A percentile compares a stretch with the other conserved stretches of the same genome.
phyloP scores from a whole-genome alignment of 2,113 vertebrate genomes.

The Mus pahari region DNA sequence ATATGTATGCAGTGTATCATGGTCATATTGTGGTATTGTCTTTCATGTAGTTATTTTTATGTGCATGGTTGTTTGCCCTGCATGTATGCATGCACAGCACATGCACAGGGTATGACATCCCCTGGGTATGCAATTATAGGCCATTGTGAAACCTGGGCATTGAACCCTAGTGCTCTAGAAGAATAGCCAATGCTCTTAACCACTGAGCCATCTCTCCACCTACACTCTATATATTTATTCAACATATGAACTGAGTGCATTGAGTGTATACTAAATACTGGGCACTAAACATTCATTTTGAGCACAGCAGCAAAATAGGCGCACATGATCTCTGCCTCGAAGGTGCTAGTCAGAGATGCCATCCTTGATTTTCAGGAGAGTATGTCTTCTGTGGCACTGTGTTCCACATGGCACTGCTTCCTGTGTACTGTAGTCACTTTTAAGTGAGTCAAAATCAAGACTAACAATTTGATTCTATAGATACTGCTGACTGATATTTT shows the following conservation, averaged over 20 bases:
- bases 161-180: neutral
- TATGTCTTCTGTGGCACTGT: neutral
- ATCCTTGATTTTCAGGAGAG: neutral
- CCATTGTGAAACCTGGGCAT: neutral
- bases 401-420: neutral
- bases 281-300: neutral
- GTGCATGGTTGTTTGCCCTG: neutral
- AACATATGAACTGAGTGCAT: neutral
- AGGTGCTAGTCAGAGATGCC: too few species aligned
- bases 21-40: neutral
- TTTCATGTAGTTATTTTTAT: neutral
- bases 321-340: neutral
- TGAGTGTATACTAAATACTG: neutral
- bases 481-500: neutral
- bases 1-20: neutral
- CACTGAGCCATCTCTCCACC: neutral
- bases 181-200: neutral
- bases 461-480: constrained; percentile 11
- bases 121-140: neutral
- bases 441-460: neutral
- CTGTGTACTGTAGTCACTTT: neutral
- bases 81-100: neutral
- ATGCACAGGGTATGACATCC: neutral
- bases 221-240: neutral
- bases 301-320: neutral